Base-by-base conservation (phyloP, 2,888 invertebrate genomes). In the Volucella inflata region DNA sequence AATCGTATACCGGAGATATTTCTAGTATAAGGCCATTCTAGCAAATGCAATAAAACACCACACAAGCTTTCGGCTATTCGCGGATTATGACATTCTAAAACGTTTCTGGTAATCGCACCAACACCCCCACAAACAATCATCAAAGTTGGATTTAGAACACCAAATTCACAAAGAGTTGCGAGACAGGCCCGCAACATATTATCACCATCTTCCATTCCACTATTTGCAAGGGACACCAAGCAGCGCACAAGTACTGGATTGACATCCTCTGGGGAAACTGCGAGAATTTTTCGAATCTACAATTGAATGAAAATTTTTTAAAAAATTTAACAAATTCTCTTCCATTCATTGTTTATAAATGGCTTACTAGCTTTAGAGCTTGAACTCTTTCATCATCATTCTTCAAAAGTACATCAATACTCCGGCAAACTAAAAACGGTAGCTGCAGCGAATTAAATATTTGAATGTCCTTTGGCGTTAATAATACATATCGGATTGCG, bases 381-480 rank as follows among this genome's bases (percentile, higher is more conserved):
- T 98, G 98, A 70, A 97, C 95, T 53, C 98, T 94, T 92, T 98
- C 99, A 88, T 97, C 95, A 91, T 99, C 98, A 92, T 98, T 98
- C 89, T 96, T 96, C 60, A 98, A 93, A 92, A 96, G 95, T 85
- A 98, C 93, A 93, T 99, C 99, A 91, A 99, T 94, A 87, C 97
- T 98, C 90, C 97, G 96, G 88, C 89, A 92, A 84, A 98, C 94
- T 88, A 98, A 94, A 92, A 95, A 96, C 88, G 97, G 97, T 89
- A 98, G 94, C 90, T 96, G 96, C 87, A 98, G 93, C 88, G 95
- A 94, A 91, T 97, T 96, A 89, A 98, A 95, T 75, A 94, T 94
- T 89, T 95, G 94, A 87, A 98, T 94, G 92, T 97, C 96, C 90
- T 95, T 95, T 89, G 96, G 95, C 88, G 95, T 95, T 90, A 94